These are phyloP conservation scores for Pseudopodoces humilis DNA, from an alignment of 2,113 vertebrate species.

Conservation along the genomic window DNA sequence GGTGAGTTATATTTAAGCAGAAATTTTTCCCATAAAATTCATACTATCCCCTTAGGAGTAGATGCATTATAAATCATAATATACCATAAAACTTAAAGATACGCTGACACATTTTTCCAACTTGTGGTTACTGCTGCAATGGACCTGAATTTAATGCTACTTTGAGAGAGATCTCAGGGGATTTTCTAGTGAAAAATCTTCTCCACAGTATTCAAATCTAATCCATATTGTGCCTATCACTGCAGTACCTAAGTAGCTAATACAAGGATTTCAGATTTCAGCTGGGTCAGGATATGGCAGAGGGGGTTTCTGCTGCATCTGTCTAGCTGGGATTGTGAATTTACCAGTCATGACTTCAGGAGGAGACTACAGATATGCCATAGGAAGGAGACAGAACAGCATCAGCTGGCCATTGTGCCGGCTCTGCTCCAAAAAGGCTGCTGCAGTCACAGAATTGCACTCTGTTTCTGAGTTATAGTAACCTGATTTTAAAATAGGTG, in stretches of 20 bases:
- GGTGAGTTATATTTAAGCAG: background rate
- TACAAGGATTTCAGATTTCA: conserved; percentile 41
- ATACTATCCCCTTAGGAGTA: background rate
- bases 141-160: conserved; percentile 54
- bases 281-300: background rate
- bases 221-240: conserved; percentile 47
- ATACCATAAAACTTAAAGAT: conserved; percentile 38
- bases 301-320: background rate
- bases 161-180: conserved; percentile 38
- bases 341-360: background rate
- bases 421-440: background rate
- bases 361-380: background rate
- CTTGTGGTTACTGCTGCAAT: conserved; percentile 48
- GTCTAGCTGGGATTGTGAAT: background rate
- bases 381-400: background rate
- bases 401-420: background rate
- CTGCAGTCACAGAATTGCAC: background rate
- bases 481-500: background rate
- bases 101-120: conserved; percentile 37
- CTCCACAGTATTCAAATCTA: conserved; percentile 36
- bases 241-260: conserved; percentile 14
- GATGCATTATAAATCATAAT: conserved; percentile 51
- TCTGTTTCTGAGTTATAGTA: background rate
- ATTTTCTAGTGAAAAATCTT: conserved; percentile 63
- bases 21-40: conserved; percentile 4